Evolutionary conservation across 2,888 invertebrate species (phyloP).

Genomic region (Pyralis farinalis): DNA sequence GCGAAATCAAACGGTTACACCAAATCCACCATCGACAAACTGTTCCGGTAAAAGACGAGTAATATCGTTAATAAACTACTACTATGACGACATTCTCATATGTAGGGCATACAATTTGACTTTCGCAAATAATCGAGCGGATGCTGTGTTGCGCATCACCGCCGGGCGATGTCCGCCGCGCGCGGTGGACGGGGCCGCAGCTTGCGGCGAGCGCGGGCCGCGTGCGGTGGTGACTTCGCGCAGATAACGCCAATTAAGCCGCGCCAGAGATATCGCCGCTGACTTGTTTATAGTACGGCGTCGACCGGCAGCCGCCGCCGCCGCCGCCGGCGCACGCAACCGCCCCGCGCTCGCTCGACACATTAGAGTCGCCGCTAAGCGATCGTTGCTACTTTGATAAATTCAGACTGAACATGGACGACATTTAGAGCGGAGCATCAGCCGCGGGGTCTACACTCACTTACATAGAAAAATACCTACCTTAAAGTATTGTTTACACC

Average conservation of each 20-base stretch:
- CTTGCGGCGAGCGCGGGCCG: conserved; percentile 3
- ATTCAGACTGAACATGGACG: neutral
- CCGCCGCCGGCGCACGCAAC: conserved; percentile 6
- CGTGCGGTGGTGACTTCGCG: conserved; percentile 8
- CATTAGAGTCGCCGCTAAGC: neutral
- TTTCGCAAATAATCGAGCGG: too few relatives aligned
- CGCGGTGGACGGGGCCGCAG: neutral
- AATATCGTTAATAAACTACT: too few relatives aligned
- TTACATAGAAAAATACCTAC: too few relatives aligned
- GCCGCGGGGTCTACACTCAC: too few relatives aligned
- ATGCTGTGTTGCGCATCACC: too few relatives aligned
- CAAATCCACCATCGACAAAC: too few relatives aligned
- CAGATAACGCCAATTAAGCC: conserved; percentile 41
- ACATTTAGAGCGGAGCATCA: neutral
- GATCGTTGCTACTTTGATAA: neutral
- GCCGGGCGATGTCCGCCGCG: neutral
- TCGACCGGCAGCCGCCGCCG: conserved; percentile 10
- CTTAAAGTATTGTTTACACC: too few relatives aligned
- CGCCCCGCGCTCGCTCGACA: neutral
- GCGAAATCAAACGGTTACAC: too few relatives aligned
- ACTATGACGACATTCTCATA: too few relatives aligned
- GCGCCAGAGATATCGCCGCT: conserved; percentile 26
- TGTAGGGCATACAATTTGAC: too few relatives aligned
- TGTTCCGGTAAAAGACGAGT: too few relatives aligned
- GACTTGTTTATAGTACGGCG: conserved; percentile 22